Evolutionary conservation across 2,113 vertebrate species (phyloP), one percentile per base, ranked within the genome.

Genomic region (Alethe diademata): DNA sequence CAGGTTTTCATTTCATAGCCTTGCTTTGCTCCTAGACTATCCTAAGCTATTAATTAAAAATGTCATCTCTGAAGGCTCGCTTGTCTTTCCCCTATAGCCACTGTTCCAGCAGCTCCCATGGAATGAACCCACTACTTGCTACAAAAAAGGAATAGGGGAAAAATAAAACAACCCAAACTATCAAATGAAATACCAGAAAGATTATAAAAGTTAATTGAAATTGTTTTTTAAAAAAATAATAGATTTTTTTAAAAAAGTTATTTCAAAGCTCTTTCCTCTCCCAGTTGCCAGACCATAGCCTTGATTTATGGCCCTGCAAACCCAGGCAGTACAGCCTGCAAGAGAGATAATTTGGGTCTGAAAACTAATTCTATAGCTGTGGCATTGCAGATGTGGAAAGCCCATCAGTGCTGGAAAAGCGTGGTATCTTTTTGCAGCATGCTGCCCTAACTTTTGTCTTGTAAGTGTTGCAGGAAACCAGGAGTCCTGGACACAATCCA

Each of bases 391-490:
- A 42, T 2, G 2, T 43, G 66, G 84, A 56, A 82, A 83, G 28
- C 31, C 62, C 53, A 12, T 51, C 36, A 6, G 15, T 40, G 42
- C 17, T 86, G 84, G 45, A 79, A 93, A 76, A 86, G 31, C 5
- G 1, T 1, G 0, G 47, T 96, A 92, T 95, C 85, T 82, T 75
- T 73, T 36, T 60, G 51, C 61, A 67, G 65, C 89, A 89, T 8
- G 10, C 45, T 93, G 71, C 76, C 58, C 58, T 73, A 94, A 95
- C 75, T 94, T 94, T 82, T 94, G 93, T 94, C 87, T 93, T 83
- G 1, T 35, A 92, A 93, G 75, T 47, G 71, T 70, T 0, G 0
- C 69, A 92, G 86, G 82, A 95, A 96, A 79, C 29, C 64, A 73
- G 62, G 62, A 93, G 29, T 50, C 62, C 78, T 95, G 91, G 91